Evolutionary conservation across 2,888 invertebrate genomes (phyloP).

Genomic region (Papilio demoleus): DNA sequence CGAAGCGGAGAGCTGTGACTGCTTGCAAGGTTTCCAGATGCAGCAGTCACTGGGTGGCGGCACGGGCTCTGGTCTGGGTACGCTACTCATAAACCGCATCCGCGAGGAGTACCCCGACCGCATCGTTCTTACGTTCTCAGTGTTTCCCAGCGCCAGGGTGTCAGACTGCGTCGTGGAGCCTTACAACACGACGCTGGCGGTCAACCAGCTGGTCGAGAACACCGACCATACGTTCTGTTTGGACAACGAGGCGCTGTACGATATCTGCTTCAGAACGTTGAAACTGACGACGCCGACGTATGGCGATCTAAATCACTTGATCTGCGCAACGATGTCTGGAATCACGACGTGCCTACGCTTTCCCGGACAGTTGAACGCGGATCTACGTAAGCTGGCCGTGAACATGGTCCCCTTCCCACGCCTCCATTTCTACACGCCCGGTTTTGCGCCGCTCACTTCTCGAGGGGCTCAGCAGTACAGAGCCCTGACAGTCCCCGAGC

Average conservation of each 20-base stretch:
- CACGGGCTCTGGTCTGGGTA: conserved; percentile 78
- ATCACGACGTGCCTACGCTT: conserved; percentile 91
- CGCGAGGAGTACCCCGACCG: conserved; percentile 95
- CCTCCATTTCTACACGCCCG: conserved; percentile 83
- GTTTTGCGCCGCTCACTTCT: conserved; percentile 88
- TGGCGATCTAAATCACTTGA: conserved; percentile 92
- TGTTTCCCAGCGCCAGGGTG: conserved; percentile 92
- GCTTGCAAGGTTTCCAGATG: conserved; percentile 93
- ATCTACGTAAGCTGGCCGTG: conserved; percentile 74
- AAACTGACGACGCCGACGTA: conserved; percentile 90
- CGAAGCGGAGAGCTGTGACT: conserved; percentile 95
- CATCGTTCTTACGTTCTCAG: conserved; percentile 91
- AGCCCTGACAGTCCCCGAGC: conserved; percentile 94
- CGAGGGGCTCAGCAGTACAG: conserved; percentile 94
- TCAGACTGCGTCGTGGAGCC: conserved; percentile 86
- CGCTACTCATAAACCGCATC: conserved; percentile 92
- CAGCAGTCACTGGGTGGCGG: conserved; percentile 87
- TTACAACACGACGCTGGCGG: conserved; percentile 93
- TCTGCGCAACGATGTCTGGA: conserved; percentile 93
- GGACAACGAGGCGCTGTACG: conserved; percentile 88
- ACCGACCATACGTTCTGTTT: conserved; percentile 86
- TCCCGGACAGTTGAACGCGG: conserved; percentile 78
- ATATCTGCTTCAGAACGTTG: conserved; percentile 91
- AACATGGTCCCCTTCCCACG: conserved; percentile 87
- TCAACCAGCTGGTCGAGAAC: conserved; percentile 93